Conservation (phyloP, 2,797 vertebrate genomes). For the Premnoplex brunnescens region DNA sequence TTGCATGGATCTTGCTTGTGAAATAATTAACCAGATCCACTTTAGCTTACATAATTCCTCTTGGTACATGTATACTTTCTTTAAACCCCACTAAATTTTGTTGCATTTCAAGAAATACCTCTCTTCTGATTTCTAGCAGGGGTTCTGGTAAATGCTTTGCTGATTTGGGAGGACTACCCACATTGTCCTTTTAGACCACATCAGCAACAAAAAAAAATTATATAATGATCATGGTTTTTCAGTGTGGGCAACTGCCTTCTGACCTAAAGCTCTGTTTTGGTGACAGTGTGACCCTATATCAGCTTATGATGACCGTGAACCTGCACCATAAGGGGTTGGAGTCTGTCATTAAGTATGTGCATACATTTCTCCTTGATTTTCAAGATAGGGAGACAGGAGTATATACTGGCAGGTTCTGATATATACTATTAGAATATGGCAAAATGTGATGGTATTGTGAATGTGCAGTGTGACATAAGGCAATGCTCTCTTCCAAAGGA, state of each 20-base stretch:
- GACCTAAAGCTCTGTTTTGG: neutral
- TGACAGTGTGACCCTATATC: neutral
- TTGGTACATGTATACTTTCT: neutral
- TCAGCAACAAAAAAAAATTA: neutral
- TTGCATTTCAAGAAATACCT: neutral
- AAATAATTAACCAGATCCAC: neutral
- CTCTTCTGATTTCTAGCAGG: neutral
- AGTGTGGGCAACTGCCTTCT: neutral
- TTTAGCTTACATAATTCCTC: neutral
- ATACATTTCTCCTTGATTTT: neutral
- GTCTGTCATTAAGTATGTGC: neutral
- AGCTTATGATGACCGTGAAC: neutral
- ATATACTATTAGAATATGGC: neutral
- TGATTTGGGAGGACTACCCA: neutral
- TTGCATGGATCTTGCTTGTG: neutral
- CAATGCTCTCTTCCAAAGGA: constrained; percentile 31
- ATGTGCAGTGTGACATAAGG: neutral
- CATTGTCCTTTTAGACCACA: neutral
- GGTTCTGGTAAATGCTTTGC: neutral
- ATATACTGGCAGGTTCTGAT: neutral
- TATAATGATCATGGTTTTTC: neutral
- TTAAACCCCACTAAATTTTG: neutral
- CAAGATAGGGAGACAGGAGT: neutral
- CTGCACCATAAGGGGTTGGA: neutral
- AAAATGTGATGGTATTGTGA: constrained; percentile 11